Percentiles rank a stretch among this genome's conserved stretches.
These are phyloP conservation scores for Diloba caeruleocephala DNA, from an alignment of 2,888 invertebrate species.

Conservation along the genomic window DNA sequence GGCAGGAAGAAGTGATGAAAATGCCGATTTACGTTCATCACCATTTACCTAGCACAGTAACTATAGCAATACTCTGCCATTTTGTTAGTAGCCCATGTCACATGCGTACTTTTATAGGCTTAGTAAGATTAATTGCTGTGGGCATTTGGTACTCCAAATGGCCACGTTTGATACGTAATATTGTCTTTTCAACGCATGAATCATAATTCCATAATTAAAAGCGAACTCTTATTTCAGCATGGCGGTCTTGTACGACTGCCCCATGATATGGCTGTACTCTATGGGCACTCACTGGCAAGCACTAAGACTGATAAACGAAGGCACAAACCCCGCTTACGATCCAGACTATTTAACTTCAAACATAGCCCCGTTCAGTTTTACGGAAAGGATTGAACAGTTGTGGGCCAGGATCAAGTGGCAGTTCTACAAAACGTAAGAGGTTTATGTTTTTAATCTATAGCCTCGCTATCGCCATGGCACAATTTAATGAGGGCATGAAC, in stretches of 20 bases:
- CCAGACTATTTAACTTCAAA: constrained; percentile 52
- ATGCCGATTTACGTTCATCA: too few relatives aligned
- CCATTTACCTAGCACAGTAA: too few relatives aligned
- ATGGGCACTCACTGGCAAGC: constrained; percentile 65
- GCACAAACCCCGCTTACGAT: constrained; percentile 64
- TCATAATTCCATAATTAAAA: constrained; percentile 8
- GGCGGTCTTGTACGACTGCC: constrained; percentile 63
- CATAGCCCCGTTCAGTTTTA: constrained; percentile 56
- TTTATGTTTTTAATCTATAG: constrained; percentile 1
- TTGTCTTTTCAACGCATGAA: too few relatives aligned
- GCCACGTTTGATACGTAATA: too few relatives aligned
- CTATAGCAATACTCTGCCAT: too few relatives aligned
- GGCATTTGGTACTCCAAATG: too few relatives aligned
- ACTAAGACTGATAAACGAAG: constrained; percentile 61
- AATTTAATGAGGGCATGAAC: neutral
- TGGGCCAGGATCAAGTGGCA: constrained; percentile 53
- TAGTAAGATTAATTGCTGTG: too few relatives aligned
- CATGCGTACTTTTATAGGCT: too few relatives aligned
- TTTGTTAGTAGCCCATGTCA: too few relatives aligned
- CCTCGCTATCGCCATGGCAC: neutral
- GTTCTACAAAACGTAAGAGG: constrained; percentile 53
- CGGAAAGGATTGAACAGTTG: constrained; percentile 55
- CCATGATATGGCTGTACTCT: constrained; percentile 66
- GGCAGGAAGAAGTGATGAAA: too few relatives aligned
- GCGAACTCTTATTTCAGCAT: too few relatives aligned